Evolutionary conservation across 2,113 vertebrate genomes (phyloP).

Genomic region (Mormyrus iriodes): DNA sequence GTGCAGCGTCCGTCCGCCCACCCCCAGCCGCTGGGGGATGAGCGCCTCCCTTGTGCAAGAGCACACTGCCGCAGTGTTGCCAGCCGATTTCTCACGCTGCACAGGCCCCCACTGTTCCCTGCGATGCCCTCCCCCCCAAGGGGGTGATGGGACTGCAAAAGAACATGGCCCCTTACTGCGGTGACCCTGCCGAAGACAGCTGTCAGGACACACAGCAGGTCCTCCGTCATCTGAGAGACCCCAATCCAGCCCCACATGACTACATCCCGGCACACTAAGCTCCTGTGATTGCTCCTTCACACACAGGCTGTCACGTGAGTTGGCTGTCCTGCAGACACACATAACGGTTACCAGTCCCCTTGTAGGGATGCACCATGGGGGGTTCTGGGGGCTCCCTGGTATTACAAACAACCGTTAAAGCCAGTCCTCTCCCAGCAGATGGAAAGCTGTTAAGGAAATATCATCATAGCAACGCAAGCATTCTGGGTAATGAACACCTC

Average conservation of each 20-base stretch:
- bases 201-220: neutral
- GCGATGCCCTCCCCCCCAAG: neutral
- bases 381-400: neutral
- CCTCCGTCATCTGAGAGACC: neutral
- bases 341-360: neutral
- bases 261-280: neutral
- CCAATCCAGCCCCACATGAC: neutral
- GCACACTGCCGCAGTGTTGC: conserved; percentile 5
- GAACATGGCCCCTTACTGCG: neutral
- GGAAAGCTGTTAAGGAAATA: neutral
- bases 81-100: neutral
- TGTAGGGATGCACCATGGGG: neutral
- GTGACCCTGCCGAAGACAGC: neutral
- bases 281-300: neutral
- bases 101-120: neutral
- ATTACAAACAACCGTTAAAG: neutral
- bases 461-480: neutral
- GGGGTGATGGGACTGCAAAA: neutral
- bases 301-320: neutral
- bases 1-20: neutral
- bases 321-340: neutral
- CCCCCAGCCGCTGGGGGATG: neutral
- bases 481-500: neutral
- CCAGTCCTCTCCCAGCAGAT: conserved; percentile 3
- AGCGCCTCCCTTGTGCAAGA: neutral